Evolutionary conservation across 2,888 invertebrate species (phyloP).

Genomic region (Glyphotaelius pellucidus): DNA sequence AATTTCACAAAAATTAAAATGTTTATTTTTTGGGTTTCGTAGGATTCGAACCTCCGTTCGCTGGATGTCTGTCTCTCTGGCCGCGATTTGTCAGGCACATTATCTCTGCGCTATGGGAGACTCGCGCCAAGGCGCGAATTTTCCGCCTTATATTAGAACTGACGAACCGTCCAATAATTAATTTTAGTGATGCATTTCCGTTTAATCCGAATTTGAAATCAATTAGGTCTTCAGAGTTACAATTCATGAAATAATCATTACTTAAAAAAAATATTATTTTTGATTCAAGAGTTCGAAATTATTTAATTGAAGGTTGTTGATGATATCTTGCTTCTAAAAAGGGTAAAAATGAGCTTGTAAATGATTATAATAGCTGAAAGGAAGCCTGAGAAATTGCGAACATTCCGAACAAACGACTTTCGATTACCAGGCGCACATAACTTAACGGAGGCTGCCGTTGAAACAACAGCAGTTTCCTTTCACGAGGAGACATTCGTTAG

Average conservation of each 20-base stretch:
- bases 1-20: too few relatives aligned
- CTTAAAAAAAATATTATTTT: neutral
- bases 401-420: constrained; percentile 2
- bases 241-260: neutral
- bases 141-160: too few relatives aligned
- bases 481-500: constrained; percentile 25
- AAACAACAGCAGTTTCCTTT: constrained; percentile 16
- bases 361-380: neutral
- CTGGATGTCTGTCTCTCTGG: too few relatives aligned
- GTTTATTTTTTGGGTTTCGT: too few relatives aligned
- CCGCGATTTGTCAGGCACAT: too few relatives aligned
- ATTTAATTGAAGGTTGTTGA: neutral
- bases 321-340: neutral
- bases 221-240: neutral
- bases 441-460: neutral
- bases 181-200: too few relatives aligned
- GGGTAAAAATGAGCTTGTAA: neutral
- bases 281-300: neutral
- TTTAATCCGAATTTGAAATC: too few relatives aligned
- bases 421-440: constrained; percentile 5
- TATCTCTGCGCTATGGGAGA: too few relatives aligned
- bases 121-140: too few relatives aligned
- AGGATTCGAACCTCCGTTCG: too few relatives aligned
- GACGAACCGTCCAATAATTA: too few relatives aligned
- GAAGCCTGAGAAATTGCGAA: neutral